Base-by-base conservation (phyloP, 30 jellyfish, hydroid and myxozoan species). In the Chrysaora quinquecirrha region DNA sequence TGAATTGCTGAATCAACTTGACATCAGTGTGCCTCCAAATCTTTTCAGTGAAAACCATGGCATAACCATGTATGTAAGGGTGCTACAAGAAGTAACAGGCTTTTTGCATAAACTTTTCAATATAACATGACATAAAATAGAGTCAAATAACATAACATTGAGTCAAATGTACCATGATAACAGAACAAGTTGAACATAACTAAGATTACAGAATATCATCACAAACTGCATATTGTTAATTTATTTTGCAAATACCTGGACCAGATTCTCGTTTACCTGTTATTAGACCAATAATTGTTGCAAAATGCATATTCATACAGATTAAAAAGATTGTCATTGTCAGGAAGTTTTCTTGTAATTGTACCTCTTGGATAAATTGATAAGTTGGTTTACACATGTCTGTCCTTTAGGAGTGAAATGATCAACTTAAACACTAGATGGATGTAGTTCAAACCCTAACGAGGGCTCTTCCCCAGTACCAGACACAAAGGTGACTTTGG, bases 241-340 rank as follows among this genome's bases (percentile, higher is more conserved):
- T n/a, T n/a, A n/a, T n/a, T n/a, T n/a, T n/a, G n/a, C n/a, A n/a
- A n/a, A n/a, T n/a, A n/a, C n/a, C n/a, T n/a, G n/a, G n/a, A n/a
- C n/a, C n/a, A n/a, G n/a, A n/a, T n/a, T n/a, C n/a, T n/a, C n/a
- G n/a, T n/a, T n/a, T n/a, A n/a, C n/a, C n/a, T n/a, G n/a, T n/a
- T n/a, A n/a, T n/a, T n/a, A n/a, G n/a, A n/a, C n/a, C n/a, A 54
- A 56, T 75, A 75, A 29, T 47, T 30, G 64, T 75, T 75, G 31
- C 78, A 75, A 75, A 75, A 75, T 49, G 87, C 87, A 75, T 30
- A 75, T 28, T 75, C 89, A 63, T 61, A 78, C 30, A 58, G 58
- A 34, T 78, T 60, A 50, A 78, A 78, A 56, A 38, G 28, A 34
- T 32, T 22, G n/a, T n/a, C 83, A 38, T 78, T 68, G 49, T 63